Evolutionary conservation across 2,113 vertebrate genomes (phyloP).

Genomic region (Xenopus tropicalis): DNA sequence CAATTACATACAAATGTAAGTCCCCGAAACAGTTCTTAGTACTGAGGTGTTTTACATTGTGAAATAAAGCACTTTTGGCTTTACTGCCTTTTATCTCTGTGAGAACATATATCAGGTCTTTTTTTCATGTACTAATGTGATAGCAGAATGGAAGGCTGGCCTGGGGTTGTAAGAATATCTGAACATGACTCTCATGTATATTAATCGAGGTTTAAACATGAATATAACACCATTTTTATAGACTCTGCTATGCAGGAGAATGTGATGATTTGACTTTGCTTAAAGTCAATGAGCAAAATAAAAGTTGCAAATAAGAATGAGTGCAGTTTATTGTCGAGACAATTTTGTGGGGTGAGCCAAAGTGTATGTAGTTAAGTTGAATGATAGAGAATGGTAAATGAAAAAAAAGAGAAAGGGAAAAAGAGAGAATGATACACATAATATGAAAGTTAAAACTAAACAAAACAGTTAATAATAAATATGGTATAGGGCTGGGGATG

Average conservation of each 20-base stretch:
- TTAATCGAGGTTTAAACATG: conserved; percentile 59
- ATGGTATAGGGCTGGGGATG: no score
- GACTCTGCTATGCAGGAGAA: conserved; percentile 24
- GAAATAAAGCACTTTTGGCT: conserved; percentile 8
- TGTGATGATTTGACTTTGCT: conserved; percentile 31
- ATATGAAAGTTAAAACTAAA: no score
- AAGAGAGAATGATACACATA: no score
- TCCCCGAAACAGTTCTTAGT: background rate
- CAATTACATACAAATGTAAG: no score
- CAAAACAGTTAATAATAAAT: no score
- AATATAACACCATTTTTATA: conserved; percentile 53
- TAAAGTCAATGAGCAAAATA: conserved; percentile 42
- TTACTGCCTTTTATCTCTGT: conserved; percentile 36
- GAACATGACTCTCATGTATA: conserved; percentile 58
- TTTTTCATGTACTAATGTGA: conserved; percentile 14
- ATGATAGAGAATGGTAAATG: no score
- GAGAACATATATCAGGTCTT: conserved; percentile 27
- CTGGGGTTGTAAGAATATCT: conserved; percentile 43
- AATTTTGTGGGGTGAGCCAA: conserved; percentile 15
- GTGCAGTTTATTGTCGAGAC: conserved; percentile 32
- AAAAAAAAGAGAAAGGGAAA: no score
- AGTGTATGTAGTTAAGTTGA: background rate
- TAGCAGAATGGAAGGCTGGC: conserved; percentile 29
- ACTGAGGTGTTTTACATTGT: conserved; percentile 18
- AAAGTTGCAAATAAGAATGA: conserved; percentile 37